These are phyloP conservation scores for Yponomeuta evonymella DNA, from an alignment of 2,888 invertebrate genomes.

Conservation along the genomic window DNA sequence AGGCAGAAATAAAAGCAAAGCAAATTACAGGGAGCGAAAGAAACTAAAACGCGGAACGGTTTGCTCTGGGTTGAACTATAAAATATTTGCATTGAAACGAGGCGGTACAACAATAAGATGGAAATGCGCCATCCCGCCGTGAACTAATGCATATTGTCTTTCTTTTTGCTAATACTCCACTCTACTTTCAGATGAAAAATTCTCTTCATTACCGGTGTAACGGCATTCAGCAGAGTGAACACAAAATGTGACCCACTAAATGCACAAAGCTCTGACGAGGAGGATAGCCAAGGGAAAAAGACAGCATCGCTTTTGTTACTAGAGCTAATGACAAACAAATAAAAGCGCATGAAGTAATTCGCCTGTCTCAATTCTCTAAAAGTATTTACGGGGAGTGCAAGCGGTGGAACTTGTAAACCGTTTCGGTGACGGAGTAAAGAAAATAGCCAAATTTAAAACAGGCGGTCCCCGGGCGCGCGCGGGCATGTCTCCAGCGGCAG, in stretches of 20 bases:
- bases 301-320: background rate
- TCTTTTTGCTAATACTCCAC: background rate
- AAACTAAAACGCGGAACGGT: constrained; percentile 54
- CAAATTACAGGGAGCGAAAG: constrained; percentile 61
- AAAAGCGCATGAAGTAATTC: background rate
- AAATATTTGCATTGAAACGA: constrained; percentile 71
- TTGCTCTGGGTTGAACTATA: constrained; percentile 56
- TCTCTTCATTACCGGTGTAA: background rate
- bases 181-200: background rate
- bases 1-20: constrained; percentile 44
- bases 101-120: constrained; percentile 61
- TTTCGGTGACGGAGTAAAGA: constrained; percentile 45
- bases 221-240: background rate
- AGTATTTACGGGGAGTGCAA: background rate
- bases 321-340: background rate
- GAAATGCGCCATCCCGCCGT: constrained; percentile 52
- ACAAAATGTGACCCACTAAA: background rate
- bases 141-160: constrained; percentile 37
- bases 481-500: constrained; percentile 44
- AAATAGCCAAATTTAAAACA: constrained; percentile 60
- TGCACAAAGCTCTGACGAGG: background rate
- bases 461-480: constrained; percentile 45
- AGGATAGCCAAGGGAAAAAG: background rate
- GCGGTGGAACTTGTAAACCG: constrained; percentile 38
- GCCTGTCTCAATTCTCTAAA: background rate